phyloP scores from a whole-genome alignment of 2,888 invertebrate genomes.

The Nemoura dubitans region DNA sequence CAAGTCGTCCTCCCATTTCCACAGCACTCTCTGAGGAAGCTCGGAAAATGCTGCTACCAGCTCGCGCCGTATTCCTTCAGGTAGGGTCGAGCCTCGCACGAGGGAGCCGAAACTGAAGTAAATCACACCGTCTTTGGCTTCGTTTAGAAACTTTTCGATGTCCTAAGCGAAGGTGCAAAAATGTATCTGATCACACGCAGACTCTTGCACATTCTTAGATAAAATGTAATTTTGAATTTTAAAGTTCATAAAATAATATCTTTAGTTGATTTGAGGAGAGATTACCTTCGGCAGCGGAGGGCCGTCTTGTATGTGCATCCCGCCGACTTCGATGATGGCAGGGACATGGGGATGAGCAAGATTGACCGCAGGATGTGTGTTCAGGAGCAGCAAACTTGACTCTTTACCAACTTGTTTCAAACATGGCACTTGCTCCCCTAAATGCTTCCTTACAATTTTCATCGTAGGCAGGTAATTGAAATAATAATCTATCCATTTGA shows the following conservation, averaged over 20 bases:
- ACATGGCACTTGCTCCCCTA: slow-evolving; percentile 42
- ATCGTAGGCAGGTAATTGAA: slow-evolving; percentile 31
- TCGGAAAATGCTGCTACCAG: slow-evolving; percentile 52
- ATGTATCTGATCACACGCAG: neutral
- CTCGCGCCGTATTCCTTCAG: slow-evolving; percentile 49
- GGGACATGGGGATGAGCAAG: slow-evolving; percentile 44
- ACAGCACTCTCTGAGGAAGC: slow-evolving; percentile 63
- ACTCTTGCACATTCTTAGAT: neutral
- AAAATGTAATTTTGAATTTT: neutral
- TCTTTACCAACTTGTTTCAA: slow-evolving; percentile 43
- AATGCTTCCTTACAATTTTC: slow-evolving; percentile 35
- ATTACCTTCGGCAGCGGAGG: slow-evolving; percentile 42
- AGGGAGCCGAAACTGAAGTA: slow-evolving; percentile 54
- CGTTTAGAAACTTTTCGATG: slow-evolving; percentile 51
- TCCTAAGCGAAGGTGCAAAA: slow-evolving; percentile 20
- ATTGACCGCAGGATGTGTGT: slow-evolving; percentile 43
- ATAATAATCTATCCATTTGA: slow-evolving; percentile 25
- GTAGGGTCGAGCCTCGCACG: slow-evolving; percentile 50
- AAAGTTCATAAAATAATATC: neutral
- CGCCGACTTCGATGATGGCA: slow-evolving; percentile 47
- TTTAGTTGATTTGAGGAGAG: neutral
- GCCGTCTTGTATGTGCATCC: slow-evolving; percentile 39
- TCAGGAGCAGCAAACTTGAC: slow-evolving; percentile 43
- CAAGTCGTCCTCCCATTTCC: slow-evolving; percentile 79
- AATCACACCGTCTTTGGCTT: slow-evolving; percentile 52